phyloP scores from a whole-genome alignment of 2,888 invertebrate species.

The Meliscaeva auricollis region DNA sequence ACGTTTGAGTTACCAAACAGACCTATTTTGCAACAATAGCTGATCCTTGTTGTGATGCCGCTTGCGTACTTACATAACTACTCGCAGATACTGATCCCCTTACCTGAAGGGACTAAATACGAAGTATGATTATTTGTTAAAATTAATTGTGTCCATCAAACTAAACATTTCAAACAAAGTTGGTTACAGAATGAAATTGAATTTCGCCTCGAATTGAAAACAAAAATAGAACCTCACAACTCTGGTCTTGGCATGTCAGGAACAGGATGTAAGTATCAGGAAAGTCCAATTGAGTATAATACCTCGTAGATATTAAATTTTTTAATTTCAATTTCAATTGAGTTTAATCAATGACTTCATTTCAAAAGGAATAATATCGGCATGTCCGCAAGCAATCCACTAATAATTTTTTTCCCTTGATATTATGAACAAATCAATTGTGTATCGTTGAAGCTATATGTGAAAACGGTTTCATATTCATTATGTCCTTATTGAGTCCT shows the following conservation, averaged over 20 bases:
- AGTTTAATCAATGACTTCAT: not conserved
- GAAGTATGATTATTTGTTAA: no score
- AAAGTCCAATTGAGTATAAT: not conserved
- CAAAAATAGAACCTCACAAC: not conserved
- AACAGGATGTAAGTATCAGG: not conserved
- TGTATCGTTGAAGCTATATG: not conserved
- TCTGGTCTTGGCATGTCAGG: not conserved
- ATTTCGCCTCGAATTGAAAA: not conserved
- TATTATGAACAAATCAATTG: constrained; percentile 22
- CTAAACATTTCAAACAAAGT: no score
- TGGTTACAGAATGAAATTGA: no score
- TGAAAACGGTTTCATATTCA: constrained; percentile 10
- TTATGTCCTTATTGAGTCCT: constrained; percentile 22
- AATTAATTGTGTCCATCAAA: no score
- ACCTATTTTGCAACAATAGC: no score
- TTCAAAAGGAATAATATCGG: not conserved
- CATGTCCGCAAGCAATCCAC: not conserved
- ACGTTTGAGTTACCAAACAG: no score
- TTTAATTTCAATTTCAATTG: not conserved
- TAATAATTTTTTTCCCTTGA: not conserved
- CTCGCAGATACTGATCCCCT: no score
- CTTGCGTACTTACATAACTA: no score
- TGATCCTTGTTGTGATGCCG: no score
- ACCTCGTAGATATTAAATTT: not conserved
- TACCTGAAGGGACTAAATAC: no score